phyloP scores from a whole-genome alignment of 2,113 vertebrate species.

The Synodontis membranacea region DNA sequence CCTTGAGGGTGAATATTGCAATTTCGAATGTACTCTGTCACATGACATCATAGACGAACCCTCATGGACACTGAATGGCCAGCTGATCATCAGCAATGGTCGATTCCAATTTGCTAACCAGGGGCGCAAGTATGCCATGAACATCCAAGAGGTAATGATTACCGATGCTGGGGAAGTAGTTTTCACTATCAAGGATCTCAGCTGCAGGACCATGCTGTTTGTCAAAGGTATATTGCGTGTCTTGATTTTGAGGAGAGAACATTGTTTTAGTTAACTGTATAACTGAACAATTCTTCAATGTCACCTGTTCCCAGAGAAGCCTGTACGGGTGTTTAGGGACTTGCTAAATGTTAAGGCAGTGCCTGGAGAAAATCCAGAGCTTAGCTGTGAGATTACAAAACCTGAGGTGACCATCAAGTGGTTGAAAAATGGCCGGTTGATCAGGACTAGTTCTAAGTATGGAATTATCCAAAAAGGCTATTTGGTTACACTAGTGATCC shows the following conservation, averaged over 20 bases:
- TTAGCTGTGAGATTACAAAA: slow-evolving; percentile 88
- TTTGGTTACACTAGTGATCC: slow-evolving; percentile 75
- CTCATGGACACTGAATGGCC: slow-evolving; percentile 79
- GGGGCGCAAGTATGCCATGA: slow-evolving; percentile 78
- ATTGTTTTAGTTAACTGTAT: background rate
- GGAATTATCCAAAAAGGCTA: slow-evolving; percentile 75
- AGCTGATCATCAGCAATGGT: slow-evolving; percentile 68
- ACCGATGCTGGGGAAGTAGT: slow-evolving; percentile 83
- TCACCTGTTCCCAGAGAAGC: slow-evolving; percentile 76
- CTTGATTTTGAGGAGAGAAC: background rate
- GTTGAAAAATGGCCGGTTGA: slow-evolving; percentile 83
- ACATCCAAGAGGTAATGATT: slow-evolving; percentile 65
- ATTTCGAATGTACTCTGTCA: slow-evolving; percentile 88
- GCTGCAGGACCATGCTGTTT: slow-evolving; percentile 84
- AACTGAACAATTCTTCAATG: background rate
- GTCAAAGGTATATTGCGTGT: slow-evolving; percentile 78
- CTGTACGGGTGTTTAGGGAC: slow-evolving; percentile 76
- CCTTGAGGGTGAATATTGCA: slow-evolving; percentile 83
- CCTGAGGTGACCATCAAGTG: slow-evolving; percentile 77
- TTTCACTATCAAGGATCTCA: slow-evolving; percentile 82
- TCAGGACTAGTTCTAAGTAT: slow-evolving; percentile 81
- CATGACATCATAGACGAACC: slow-evolving; percentile 77
- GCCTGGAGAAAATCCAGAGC: slow-evolving; percentile 79
- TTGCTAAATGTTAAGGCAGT: slow-evolving; percentile 74
- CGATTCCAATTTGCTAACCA: slow-evolving; percentile 69